A percentile compares a stretch with the other conserved stretches of the same genome.
phyloP scores from a whole-genome alignment of 2,888 invertebrate genomes.

The Eupithecia dodoneata region DNA sequence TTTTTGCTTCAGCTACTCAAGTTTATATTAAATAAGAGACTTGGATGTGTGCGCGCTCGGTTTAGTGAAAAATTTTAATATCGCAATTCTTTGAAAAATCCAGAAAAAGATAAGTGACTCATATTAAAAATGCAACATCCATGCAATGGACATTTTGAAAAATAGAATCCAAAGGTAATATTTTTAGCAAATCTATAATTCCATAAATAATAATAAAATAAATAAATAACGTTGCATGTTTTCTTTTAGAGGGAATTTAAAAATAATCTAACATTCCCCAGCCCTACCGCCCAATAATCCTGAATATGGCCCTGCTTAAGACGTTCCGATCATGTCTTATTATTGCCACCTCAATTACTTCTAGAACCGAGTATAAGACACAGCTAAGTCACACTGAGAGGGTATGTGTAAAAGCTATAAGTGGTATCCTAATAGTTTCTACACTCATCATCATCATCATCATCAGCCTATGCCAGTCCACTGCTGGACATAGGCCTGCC shows the following conservation, averaged over 20 bases:
- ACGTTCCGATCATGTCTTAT: constrained; percentile 40
- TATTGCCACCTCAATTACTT: constrained; percentile 40
- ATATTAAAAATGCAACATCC: background rate
- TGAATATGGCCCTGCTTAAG: background rate
- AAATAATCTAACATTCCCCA: background rate
- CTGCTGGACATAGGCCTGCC: no score
- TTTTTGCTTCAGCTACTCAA: background rate
- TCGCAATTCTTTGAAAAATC: background rate
- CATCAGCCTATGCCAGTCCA: no score
- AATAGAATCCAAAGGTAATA: background rate
- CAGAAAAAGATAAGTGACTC: background rate
- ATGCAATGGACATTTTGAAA: background rate
- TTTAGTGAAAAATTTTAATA: background rate
- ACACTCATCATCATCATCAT: background rate
- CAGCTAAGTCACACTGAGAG: no score
- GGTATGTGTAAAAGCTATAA: no score
- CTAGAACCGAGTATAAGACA: no score
- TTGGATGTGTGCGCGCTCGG: background rate
- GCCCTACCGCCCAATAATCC: background rate
- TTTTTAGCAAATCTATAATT: no score
- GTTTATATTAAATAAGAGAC: background rate
- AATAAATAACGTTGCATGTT: no score
- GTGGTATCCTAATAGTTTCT: background rate
- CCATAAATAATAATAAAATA: no score
- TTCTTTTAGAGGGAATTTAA: background rate